Evolutionary conservation across 2,797 vertebrate species (phyloP), one percentile per base, ranked within the genome.

Genomic region (Microcaecilia unicolor): DNA sequence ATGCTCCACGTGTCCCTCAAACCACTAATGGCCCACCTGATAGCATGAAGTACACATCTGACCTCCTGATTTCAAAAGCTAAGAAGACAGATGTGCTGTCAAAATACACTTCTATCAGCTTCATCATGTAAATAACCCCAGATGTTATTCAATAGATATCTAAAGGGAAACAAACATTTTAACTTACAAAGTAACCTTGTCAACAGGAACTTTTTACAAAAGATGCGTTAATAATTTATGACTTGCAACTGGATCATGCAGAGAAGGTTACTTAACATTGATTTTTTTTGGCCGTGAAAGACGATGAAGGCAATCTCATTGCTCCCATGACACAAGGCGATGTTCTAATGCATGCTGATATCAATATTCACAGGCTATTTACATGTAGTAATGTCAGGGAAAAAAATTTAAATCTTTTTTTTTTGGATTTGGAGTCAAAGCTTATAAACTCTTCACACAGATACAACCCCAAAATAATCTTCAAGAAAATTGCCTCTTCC

Each of bases 171-270:
- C 73, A 75, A 84, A 84, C 80, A 81, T 82, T 90, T 85, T 80
- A 77, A 80, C 72, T 84, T 80, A 76, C 62, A 70, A 58, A 78
- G 68, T 78, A 83, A 80, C 81, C 83, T 89, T 91, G 86, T 88
- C 85, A 88, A 88, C 77, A 89, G 81, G 70, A 84, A 79, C 68
- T 81, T 83, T 80, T 70, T 78, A 86, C 77, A 85, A 87, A 88
- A 86, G 76, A 80, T 33, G 31, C 4, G 70, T 91, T 74, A 90
- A 90, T 89, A 88, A 91, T 87, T 80, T 78, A 89, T 85, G 74
- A 74, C 55, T 66, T 64, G 74, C 81, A 85, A 81, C 70, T 64
- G 70, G 67, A 80, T 76, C 76, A 61, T 42, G 64, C 74, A 83
- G 80, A 64, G 64, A 72, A 72, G 74, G 65, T 66, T 78, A 57